Percentiles rank a stretch among this genome's conserved stretches.
phyloP scores from a whole-genome alignment of 2,888 invertebrate species.

The Elysia crispata region DNA sequence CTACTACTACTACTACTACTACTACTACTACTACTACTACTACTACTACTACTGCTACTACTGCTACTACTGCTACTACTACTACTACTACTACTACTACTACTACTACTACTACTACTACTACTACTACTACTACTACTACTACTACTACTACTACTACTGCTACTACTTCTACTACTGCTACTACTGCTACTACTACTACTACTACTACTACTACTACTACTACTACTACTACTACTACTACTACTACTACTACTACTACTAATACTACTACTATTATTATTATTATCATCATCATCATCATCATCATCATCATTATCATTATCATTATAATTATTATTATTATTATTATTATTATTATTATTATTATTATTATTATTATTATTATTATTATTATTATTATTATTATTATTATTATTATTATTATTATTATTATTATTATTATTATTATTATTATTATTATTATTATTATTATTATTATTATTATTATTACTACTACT shows the following conservation, averaged over 20 bases:
- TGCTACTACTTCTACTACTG: background rate
- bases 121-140: background rate
- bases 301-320: background rate
- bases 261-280: too few species aligned
- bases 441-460: too few species aligned
- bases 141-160: background rate
- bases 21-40: background rate
- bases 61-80: constrained; percentile 9
- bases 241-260: too few species aligned
- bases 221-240: background rate
- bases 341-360: too few species aligned
- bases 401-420: too few species aligned
- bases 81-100: background rate
- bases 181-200: background rate
- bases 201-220: background rate
- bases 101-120: background rate
- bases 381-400: too few species aligned
- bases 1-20: too few species aligned
- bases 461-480: too few species aligned
- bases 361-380: too few species aligned
- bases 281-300: constrained; percentile 14
- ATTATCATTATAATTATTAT: constrained; percentile 5
- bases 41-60: background rate
- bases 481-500: too few species aligned
- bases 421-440: too few species aligned